Percentiles rank a stretch among this genome's conserved stretches.
These are phyloP conservation scores for Chaunax sp. DNA, from an alignment of 2,797 vertebrate genomes.

Conservation along the genomic window DNA sequence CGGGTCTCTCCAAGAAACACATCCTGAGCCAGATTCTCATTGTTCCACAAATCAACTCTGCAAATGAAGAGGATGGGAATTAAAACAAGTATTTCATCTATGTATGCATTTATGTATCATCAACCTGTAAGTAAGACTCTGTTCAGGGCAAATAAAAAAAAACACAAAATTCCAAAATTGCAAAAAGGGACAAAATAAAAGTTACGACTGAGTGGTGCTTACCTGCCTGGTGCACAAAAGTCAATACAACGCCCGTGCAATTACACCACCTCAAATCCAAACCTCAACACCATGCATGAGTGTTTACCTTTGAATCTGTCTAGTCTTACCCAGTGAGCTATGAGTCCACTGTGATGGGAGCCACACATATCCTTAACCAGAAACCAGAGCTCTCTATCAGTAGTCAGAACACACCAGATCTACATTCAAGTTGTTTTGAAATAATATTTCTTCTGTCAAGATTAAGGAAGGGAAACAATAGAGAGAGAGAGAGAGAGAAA, in stretches of 20 bases:
- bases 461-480: slow-evolving; percentile 4
- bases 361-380: slow-evolving; percentile 76
- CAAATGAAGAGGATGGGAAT: slow-evolving; percentile 65
- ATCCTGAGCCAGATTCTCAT: slow-evolving; percentile 95
- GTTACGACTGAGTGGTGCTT: slow-evolving; percentile 41
- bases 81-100: slow-evolving; percentile 12
- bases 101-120: not conserved
- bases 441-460: slow-evolving; percentile 35
- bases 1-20: slow-evolving; percentile 95
- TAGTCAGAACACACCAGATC: slow-evolving; percentile 73
- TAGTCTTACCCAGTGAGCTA: slow-evolving; percentile 93
- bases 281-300: slow-evolving; percentile 86
- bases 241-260: slow-evolving; percentile 81
- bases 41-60: slow-evolving; percentile 98
- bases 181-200: slow-evolving; percentile 15
- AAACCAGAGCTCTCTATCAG: slow-evolving; percentile 77
- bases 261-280: slow-evolving; percentile 81
- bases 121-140: not conserved
- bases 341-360: slow-evolving; percentile 71
- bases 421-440: slow-evolving; percentile 50
- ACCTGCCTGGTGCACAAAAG: slow-evolving; percentile 49
- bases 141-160: slow-evolving; percentile 43
- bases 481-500: not conserved
- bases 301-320: slow-evolving; percentile 80
- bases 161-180: slow-evolving; percentile 27